A percentile compares a stretch with the other conserved stretches of the same genome.
These are phyloP conservation scores for Hoplostethus mediterraneus DNA, from an alignment of 2,797 vertebrate genomes.

Conservation along the genomic window DNA sequence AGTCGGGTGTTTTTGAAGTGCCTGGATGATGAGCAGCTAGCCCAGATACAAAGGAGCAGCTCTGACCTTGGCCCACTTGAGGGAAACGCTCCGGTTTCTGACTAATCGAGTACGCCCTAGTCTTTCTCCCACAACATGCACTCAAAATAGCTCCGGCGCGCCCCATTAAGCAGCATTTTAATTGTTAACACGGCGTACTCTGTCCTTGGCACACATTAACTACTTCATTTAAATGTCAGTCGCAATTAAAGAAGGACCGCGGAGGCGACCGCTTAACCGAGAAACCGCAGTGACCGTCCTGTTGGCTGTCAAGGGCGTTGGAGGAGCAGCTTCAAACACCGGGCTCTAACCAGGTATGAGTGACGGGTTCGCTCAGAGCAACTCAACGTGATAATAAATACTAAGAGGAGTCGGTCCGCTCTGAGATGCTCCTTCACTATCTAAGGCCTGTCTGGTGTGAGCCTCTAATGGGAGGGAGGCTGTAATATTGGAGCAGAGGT, in stretches of 20 bases:
- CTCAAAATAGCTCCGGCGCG: slow-evolving; percentile 78
- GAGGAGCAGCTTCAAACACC: slow-evolving; percentile 19
- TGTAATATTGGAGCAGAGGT: slow-evolving; percentile 22
- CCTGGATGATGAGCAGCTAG: slow-evolving; percentile 60
- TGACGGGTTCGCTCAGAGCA: slow-evolving; percentile 3
- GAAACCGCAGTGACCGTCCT: slow-evolving; percentile 14
- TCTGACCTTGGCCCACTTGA: slow-evolving; percentile 84
- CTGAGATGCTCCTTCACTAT: slow-evolving; percentile 4
- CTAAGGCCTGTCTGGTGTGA: not conserved
- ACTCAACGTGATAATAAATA: not conserved
- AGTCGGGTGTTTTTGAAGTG: slow-evolving; percentile 64
- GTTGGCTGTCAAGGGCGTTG: slow-evolving; percentile 9
- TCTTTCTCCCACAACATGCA: slow-evolving; percentile 77
- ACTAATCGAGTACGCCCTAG: slow-evolving; percentile 74
- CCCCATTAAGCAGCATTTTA: slow-evolving; percentile 82
- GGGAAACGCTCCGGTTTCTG: slow-evolving; percentile 75
- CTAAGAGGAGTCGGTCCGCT: not conserved
- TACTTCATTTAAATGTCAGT: slow-evolving; percentile 80
- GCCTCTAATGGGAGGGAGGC: not conserved
- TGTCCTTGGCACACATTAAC: slow-evolving; percentile 83
- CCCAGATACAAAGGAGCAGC: slow-evolving; percentile 69
- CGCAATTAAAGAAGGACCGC: slow-evolving; percentile 70
- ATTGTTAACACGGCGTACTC: slow-evolving; percentile 78
- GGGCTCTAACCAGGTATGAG: not conserved
- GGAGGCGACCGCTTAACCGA: slow-evolving; percentile 41